phyloP scores from a whole-genome alignment of 1,140 invertebrate species.

The Drosophila obscura region DNA sequence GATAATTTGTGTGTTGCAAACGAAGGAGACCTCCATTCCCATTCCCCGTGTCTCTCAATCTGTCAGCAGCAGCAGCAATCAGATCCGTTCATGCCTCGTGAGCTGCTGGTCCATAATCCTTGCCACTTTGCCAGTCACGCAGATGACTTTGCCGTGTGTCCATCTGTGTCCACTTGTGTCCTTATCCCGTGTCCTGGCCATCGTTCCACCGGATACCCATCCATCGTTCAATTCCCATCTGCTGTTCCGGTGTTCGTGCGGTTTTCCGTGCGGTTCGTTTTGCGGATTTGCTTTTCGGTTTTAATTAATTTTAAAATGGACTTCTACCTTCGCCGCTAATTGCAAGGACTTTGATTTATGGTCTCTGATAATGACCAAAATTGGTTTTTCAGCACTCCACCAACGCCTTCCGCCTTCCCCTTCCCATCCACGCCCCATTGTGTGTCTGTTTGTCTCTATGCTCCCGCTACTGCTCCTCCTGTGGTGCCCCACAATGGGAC shows the following conservation, averaged over 20 bases:
- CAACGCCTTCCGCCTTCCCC: constrained; percentile 8
- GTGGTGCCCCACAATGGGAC: too few relatives aligned
- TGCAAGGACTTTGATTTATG: constrained; percentile 60
- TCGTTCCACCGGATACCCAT: constrained; percentile 31
- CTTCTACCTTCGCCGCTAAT: constrained; percentile 59
- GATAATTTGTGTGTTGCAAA: background rate
- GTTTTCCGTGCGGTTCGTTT: constrained; percentile 55
- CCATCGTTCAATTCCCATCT: constrained; percentile 39
- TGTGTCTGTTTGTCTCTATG: constrained; percentile 16
- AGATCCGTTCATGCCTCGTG: background rate
- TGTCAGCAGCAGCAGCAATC: constrained; percentile 20
- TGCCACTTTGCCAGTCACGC: constrained; percentile 15
- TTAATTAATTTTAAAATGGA: constrained; percentile 62
- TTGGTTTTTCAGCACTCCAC: constrained; percentile 39
- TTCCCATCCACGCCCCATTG: constrained; percentile 13
- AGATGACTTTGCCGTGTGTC: too few relatives aligned
- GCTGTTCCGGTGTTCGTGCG: constrained; percentile 14
- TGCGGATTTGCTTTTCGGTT: constrained; percentile 57
- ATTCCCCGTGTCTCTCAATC: too few relatives aligned
- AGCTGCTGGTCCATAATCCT: constrained; percentile 13
- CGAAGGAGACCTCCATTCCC: background rate
- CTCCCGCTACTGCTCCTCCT: too few relatives aligned
- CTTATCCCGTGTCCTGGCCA: constrained; percentile 22
- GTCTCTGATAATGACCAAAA: constrained; percentile 59
- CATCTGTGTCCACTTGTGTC: constrained; percentile 26